Percentiles rank a stretch among this genome's conserved stretches.
Evolutionary conservation across 2,888 invertebrate genomes (phyloP).

Genomic region (Rapana venosa): DNA sequence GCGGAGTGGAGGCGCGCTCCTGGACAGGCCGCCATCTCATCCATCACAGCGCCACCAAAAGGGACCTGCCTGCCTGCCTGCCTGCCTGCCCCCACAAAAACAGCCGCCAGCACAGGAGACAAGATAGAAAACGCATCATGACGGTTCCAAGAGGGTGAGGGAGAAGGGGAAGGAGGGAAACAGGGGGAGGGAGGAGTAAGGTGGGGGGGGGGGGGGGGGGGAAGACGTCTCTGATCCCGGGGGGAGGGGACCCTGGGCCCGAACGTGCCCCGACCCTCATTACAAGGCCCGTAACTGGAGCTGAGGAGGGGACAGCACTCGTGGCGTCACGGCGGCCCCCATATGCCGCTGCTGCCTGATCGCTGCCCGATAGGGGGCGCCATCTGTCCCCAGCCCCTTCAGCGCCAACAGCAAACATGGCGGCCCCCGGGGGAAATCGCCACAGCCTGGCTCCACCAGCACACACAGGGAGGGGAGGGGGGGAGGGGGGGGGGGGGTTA

Average conservation of each 20-base stretch:
- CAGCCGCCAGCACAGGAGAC: slow-evolving; percentile 31
- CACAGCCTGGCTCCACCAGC: background rate
- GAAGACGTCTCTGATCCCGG: background rate
- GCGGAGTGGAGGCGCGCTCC: background rate
- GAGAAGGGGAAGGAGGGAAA: background rate
- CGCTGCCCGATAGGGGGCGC: slow-evolving; percentile 52
- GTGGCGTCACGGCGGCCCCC: slow-evolving; percentile 45
- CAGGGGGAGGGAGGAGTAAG: background rate
- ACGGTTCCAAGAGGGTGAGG: background rate
- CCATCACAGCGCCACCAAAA: slow-evolving; percentile 32
- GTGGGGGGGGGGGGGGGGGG: background rate
- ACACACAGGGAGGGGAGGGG: background rate
- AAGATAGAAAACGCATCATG: slow-evolving; percentile 37
- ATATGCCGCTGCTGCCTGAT: slow-evolving; percentile 43
- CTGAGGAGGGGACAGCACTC: slow-evolving; percentile 43
- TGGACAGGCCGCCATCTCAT: slow-evolving; percentile 29
- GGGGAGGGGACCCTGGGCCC: slow-evolving; percentile 4
- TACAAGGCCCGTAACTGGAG: slow-evolving; percentile 45
- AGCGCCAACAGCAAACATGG: slow-evolving; percentile 41
- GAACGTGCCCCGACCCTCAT: slow-evolving; percentile 43
- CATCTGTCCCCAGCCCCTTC: slow-evolving; percentile 41
- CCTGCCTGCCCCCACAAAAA: background rate
- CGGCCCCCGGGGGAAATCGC: slow-evolving; percentile 14
- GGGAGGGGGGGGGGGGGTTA: background rate
- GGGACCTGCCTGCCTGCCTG: background rate